Conservation (phyloP, 2,113 vertebrate genomes). For the Cynoglossus semilaevis region DNA sequence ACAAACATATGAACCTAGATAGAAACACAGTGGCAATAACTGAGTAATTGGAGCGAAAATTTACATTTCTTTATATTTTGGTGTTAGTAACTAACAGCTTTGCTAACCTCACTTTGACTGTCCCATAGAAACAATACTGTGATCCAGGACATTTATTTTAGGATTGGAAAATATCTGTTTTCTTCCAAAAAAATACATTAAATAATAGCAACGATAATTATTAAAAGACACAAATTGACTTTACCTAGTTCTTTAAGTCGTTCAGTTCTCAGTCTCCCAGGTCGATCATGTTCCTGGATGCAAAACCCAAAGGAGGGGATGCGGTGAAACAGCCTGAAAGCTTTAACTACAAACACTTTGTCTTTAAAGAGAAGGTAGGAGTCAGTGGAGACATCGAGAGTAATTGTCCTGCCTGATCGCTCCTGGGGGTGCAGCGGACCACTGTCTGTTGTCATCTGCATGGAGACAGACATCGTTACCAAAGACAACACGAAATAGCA, state of each 20-base stretch:
- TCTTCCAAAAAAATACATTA: background rate
- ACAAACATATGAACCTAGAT: too few species aligned
- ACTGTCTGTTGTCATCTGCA: conserved; percentile 31
- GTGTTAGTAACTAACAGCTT: too few species aligned
- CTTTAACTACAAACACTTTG: conserved; percentile 80
- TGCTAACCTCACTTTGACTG: too few species aligned
- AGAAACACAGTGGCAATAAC: too few species aligned
- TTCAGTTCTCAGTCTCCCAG: conserved; percentile 82
- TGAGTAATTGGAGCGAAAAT: too few species aligned
- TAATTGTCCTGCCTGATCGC: conserved; percentile 70
- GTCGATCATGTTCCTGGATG: conserved; percentile 82
- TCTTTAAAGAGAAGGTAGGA: conserved; percentile 82
- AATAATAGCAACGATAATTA: background rate
- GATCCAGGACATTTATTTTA: too few species aligned
- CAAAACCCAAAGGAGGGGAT: conserved; percentile 92
- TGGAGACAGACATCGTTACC: background rate
- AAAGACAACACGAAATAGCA: too few species aligned
- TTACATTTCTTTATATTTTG: too few species aligned
- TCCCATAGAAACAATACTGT: too few species aligned
- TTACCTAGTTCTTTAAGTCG: conserved; percentile 85
- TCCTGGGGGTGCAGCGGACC: conserved; percentile 74
- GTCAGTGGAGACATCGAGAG: conserved; percentile 68
- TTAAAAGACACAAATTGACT: background rate
- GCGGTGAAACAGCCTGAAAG: conserved; percentile 88
- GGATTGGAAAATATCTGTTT: background rate